Conservation (phyloP, 2,113 vertebrate genomes). For the Ochotona curzoniae region DNA sequence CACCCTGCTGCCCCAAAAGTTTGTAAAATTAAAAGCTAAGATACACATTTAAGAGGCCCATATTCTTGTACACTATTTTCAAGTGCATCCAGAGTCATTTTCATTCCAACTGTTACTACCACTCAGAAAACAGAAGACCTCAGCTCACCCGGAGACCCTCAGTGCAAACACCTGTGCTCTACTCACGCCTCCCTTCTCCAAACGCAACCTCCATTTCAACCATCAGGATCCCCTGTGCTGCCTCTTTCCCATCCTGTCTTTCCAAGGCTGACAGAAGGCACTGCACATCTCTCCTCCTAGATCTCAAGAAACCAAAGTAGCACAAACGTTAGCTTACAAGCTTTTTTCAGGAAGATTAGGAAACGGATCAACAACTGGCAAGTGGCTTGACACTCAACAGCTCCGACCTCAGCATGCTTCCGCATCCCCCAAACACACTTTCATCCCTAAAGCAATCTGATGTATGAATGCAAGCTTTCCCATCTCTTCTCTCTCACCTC, state of each 20-base stretch:
- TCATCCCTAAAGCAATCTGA: not conserved
- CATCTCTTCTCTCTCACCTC: not conserved
- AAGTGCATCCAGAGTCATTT: not conserved
- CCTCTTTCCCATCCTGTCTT: not conserved
- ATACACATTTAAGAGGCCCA: not conserved
- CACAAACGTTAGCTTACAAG: not conserved
- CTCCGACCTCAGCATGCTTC: not conserved
- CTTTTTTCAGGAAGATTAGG: not conserved
- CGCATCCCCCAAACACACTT: not conserved
- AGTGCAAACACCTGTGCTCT: not conserved
- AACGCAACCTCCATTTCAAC: conserved; percentile 17
- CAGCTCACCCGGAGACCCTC: not conserved
- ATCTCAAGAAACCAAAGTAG: conserved; percentile 26
- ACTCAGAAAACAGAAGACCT: not conserved
- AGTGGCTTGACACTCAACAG: not conserved
- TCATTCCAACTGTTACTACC: not conserved
- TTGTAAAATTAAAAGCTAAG: not conserved
- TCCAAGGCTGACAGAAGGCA: not conserved
- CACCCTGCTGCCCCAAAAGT: not conserved
- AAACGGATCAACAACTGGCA: not conserved
- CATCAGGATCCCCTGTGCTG: not conserved
- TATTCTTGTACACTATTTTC: not conserved
- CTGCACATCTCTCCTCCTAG: not conserved
- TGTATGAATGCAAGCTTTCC: not conserved
- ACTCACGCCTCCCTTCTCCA: not conserved